phyloP scores from a whole-genome alignment of 92 coral and sea anemone species.

The Meandrina meandrites region DNA sequence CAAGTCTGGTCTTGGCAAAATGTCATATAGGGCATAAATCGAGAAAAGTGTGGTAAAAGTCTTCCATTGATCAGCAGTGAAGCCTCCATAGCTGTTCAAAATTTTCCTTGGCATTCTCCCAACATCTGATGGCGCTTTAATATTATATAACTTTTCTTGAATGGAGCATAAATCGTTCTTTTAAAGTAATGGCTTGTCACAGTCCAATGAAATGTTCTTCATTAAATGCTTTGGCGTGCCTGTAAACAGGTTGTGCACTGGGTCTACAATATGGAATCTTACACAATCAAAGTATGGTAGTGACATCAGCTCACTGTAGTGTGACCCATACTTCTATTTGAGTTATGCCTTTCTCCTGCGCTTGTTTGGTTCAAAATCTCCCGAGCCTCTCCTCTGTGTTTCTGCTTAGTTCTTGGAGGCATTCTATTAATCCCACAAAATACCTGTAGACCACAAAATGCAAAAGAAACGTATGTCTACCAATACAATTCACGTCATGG shows the following conservation, averaged over 20 bases:
- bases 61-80: constrained; percentile 83
- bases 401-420: constrained; percentile 51
- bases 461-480: too few species aligned
- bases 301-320: constrained; percentile 42
- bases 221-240: constrained; percentile 79
- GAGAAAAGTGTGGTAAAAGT: constrained; percentile 60
- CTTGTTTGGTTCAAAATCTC: constrained; percentile 60
- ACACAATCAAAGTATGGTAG: constrained; percentile 75
- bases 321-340: constrained; percentile 50
- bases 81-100: constrained; percentile 66
- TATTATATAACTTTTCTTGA: constrained; percentile 58
- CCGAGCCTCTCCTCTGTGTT: constrained; percentile 54
- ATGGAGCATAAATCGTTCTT: constrained; percentile 46
- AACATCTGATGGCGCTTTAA: constrained; percentile 65
- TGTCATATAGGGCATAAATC: constrained; percentile 41
- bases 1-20: constrained; percentile 50
- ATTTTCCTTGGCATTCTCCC: constrained; percentile 78
- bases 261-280: constrained; percentile 68
- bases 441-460: too few species aligned
- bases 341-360: constrained; percentile 22
- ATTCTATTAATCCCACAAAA: too few species aligned
- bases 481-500: too few species aligned
- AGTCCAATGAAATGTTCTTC: constrained; percentile 72
- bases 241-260: constrained; percentile 75
- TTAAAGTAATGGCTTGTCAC: constrained; percentile 27